These are phyloP conservation scores for Paralinhomoeus sp. DNA, from an alignment of 2,888 invertebrate species.

Conservation along the genomic window DNA sequence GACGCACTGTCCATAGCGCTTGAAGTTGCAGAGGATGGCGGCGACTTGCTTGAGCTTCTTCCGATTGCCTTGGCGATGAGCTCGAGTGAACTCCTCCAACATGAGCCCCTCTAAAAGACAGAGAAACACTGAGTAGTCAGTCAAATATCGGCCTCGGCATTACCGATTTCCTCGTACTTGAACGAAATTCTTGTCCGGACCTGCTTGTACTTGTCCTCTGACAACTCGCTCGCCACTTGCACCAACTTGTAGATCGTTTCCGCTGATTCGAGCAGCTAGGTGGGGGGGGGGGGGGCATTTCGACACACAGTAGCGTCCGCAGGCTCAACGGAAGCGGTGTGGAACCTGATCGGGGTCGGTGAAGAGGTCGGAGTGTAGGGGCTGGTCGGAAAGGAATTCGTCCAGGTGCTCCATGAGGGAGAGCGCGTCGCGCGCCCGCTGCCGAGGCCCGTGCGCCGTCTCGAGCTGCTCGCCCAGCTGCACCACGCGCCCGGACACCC, in stretches of 20 bases:
- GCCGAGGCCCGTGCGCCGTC: slow-evolving; percentile 76
- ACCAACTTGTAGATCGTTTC: slow-evolving; percentile 89
- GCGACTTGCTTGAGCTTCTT: slow-evolving; percentile 78
- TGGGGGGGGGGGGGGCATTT: background rate
- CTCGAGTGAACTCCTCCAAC: slow-evolving; percentile 76
- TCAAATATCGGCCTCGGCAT: no score
- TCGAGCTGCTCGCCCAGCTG: slow-evolving; percentile 96
- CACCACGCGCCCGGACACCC: slow-evolving; percentile 84
- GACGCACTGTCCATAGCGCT: slow-evolving; percentile 75
- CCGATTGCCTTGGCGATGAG: slow-evolving; percentile 60
- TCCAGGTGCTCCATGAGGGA: slow-evolving; percentile 70
- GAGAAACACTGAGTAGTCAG: no score
- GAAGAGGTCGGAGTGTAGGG: slow-evolving; percentile 60
- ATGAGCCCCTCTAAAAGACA: slow-evolving; percentile 39
- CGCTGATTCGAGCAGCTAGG: slow-evolving; percentile 68
- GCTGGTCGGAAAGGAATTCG: slow-evolving; percentile 66
- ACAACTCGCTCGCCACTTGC: slow-evolving; percentile 65
- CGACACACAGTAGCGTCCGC: no score
- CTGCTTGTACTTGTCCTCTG: slow-evolving; percentile 15
- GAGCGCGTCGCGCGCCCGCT: slow-evolving; percentile 79
- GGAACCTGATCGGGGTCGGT: slow-evolving; percentile 58
- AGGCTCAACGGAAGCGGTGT: no score
- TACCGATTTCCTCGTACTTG: slow-evolving; percentile 25
- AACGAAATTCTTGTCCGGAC: slow-evolving; percentile 21
- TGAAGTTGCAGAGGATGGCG: slow-evolving; percentile 70